Conservation (phyloP, 1,140 invertebrate species). For the Drosophila fuyamai region DNA sequence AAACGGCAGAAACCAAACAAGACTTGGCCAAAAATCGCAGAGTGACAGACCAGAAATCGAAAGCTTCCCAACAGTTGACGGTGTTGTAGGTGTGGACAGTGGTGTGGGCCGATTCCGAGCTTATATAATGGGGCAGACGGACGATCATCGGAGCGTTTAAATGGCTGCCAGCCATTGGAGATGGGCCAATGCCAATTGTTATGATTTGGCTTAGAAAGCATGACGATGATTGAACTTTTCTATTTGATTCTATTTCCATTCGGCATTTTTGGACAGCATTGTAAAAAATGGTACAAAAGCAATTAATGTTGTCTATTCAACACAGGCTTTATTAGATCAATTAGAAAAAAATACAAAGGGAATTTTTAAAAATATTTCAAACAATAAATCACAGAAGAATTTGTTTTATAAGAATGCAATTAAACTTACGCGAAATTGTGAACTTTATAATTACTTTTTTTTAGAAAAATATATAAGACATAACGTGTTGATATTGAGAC, state of each 20-base stretch:
- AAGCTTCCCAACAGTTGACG: slow-evolving; percentile 21
- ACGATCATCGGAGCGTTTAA: slow-evolving; percentile 65
- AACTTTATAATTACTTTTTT: too few species aligned
- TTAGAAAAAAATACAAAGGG: not conserved
- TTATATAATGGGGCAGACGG: slow-evolving; percentile 58
- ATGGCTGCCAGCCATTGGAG: slow-evolving; percentile 43
- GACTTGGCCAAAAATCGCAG: slow-evolving; percentile 43
- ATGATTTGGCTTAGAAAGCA: slow-evolving; percentile 51
- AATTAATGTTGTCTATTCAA: not conserved
- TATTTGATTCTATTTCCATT: slow-evolving; percentile 7
- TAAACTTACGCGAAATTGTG: too few species aligned
- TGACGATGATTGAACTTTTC: slow-evolving; percentile 40
- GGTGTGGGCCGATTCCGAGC: slow-evolving; percentile 23
- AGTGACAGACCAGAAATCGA: slow-evolving; percentile 39
- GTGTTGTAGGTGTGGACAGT: slow-evolving; percentile 45
- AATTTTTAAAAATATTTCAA: not conserved
- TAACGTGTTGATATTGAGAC: too few species aligned
- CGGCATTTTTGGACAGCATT: not conserved
- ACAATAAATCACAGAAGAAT: not conserved
- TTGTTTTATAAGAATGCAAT: too few species aligned
- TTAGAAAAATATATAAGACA: too few species aligned
- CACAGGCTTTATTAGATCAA: not conserved
- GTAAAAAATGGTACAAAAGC: slow-evolving; percentile 2
- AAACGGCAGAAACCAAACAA: slow-evolving; percentile 30
- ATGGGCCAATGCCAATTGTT: slow-evolving; percentile 45